Base-by-base conservation (phyloP, 2,113 vertebrate genomes). In the Mesocricetus auratus region DNA sequence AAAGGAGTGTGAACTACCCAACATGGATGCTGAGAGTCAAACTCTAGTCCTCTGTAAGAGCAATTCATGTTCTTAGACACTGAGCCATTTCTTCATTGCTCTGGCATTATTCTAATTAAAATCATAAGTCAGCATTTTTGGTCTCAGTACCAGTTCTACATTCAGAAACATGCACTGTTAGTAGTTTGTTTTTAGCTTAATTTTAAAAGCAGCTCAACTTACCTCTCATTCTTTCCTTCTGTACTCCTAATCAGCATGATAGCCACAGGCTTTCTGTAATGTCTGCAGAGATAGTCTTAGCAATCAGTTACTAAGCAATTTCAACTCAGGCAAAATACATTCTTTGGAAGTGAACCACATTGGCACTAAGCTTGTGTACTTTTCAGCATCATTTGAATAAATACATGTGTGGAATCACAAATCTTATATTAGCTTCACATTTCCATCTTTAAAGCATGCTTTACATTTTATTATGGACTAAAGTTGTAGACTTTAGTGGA, bases 371-470 rank as follows among this genome's bases (percentile, higher is more conserved):
- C 3, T 21, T 66, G 3, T 68, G 69, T 1, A 69, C 26, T 83
- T 78, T 56, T 90, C 3, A 87, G 0, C 66, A 60, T 91, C 17
- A 50, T 90, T 85, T 90, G 69, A 85, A 92, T 87, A 83, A 90
- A 82, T 56, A 42, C 21, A 71, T 81, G 45, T 0, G 58, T 77
- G 12, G 53, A 68, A 91, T 93, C 39, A 73, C 12, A 92, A 95
- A 92, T 81, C 22, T 89, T 62, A 83, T 73, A 36, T 62, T 83
- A 58, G 36, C 29, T 13, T 93, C 53, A 42, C 5, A 42, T 89
- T 94, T 94, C 62, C 19, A 75, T 89, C 81, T 96, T 91, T 66
- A 94, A 86, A 73, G 33, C 26, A 24, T 74, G 71, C 24, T 91
- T 79, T 89, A 81, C 53, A 93, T 91, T 93, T 42, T 8, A 58